Evolutionary conservation across 92 coral and sea anemone species (phyloP).

Genomic region (Epizoanthus fatuus): DNA sequence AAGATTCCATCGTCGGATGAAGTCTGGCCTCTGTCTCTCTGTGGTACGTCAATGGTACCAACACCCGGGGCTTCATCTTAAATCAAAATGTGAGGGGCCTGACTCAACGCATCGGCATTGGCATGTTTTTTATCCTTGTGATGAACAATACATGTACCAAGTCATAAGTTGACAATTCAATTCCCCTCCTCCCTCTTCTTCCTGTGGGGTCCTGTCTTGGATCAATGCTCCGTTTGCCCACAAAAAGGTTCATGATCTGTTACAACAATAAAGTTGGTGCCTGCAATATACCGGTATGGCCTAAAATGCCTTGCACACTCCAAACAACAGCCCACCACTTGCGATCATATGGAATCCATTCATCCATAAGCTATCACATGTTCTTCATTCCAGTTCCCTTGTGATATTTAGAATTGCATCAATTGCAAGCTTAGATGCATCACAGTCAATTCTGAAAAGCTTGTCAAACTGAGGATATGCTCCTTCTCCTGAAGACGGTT

Average conservation of each 20-base stretch:
- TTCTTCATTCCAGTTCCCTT: constrained; percentile 10
- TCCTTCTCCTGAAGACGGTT: constrained; percentile 33
- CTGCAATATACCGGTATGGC: constrained; percentile 14
- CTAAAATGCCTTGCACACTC: constrained; percentile 49
- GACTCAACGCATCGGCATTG: neutral
- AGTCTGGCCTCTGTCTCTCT: neutral
- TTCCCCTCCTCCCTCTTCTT: constrained; percentile 1
- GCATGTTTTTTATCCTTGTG: constrained; percentile 13
- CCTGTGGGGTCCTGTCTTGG: neutral
- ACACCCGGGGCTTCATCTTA: neutral
- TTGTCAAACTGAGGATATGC: constrained; percentile 37
- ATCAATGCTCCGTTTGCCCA: neutral
- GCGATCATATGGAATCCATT: constrained; percentile 41
- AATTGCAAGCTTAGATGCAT: constrained; percentile 53
- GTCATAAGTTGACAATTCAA: constrained; percentile 20
- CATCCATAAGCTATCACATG: constrained; percentile 22
- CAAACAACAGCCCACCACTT: constrained; percentile 43
- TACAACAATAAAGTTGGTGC: neutral
- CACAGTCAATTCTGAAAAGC: constrained; percentile 37
- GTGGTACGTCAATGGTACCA: neutral
- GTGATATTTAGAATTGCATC: constrained; percentile 36
- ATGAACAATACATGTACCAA: neutral
- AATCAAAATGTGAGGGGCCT: neutral
- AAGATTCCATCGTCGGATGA: neutral
- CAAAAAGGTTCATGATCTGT: constrained; percentile 41